Percentiles rank a stretch among this genome's conserved stretches.
phyloP scores from a whole-genome alignment of 2,797 vertebrate species.

The Enteromius trimaculatus region DNA sequence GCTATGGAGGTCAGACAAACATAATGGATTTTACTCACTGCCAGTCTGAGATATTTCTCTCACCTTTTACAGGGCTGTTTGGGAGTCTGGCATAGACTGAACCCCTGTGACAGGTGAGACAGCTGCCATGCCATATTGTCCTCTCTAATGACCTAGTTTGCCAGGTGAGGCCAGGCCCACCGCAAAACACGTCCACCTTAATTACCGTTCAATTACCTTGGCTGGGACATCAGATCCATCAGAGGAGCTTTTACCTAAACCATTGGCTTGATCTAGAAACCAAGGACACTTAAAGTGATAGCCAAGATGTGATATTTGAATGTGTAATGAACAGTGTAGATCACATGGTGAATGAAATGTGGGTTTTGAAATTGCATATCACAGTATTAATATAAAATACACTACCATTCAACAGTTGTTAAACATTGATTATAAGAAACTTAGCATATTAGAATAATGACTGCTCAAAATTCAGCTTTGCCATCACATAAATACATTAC shows the following conservation, averaged over 20 bases:
- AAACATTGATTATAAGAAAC: too few species aligned
- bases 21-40: slow-evolving; percentile 25
- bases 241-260: slow-evolving; percentile 35
- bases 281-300: slow-evolving; percentile 14
- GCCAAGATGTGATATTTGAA: neutral
- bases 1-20: slow-evolving; percentile 23
- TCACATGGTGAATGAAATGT: neutral
- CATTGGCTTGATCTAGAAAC: neutral
- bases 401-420: neutral
- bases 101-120: slow-evolving; percentile 50
- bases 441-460: neutral
- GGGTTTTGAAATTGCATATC: neutral
- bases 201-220: slow-evolving; percentile 59
- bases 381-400: neutral
- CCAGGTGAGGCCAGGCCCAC: slow-evolving; percentile 47
- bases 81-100: slow-evolving; percentile 1
- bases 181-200: slow-evolving; percentile 47
- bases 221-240: slow-evolving; percentile 35
- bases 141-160: slow-evolving; percentile 46
- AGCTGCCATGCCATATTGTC: slow-evolving; percentile 60
- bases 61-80: slow-evolving; percentile 7
- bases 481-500: neutral
- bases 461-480: neutral
- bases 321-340: neutral
- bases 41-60: slow-evolving; percentile 19